phyloP scores from a whole-genome alignment of 2,888 invertebrate species.

The Calliphora vomitoria region DNA sequence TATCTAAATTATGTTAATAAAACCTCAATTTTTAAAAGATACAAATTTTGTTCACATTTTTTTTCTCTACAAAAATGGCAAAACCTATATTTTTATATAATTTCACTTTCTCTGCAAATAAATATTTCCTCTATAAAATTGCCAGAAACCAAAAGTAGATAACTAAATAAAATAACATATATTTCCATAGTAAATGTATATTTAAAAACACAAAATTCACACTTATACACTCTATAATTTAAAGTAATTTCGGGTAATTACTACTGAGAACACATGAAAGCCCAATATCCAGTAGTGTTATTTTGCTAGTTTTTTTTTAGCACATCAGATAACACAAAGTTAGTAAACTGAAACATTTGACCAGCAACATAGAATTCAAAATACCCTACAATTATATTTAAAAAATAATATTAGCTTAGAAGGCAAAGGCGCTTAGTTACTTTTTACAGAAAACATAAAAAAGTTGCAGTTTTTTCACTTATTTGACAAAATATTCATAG shows the following conservation, averaged over 20 bases:
- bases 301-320: slow-evolving; percentile 15
- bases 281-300: slow-evolving; percentile 31
- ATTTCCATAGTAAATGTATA: not conserved
- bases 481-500: too few relatives aligned
- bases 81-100: too few relatives aligned
- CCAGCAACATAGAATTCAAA: not conserved
- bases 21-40: too few relatives aligned
- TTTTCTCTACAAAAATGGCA: too few relatives aligned
- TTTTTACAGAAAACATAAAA: too few relatives aligned
- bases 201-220: not conserved
- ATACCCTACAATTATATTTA: not conserved
- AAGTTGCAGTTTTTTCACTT: too few relatives aligned
- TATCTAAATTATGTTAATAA: too few relatives aligned
- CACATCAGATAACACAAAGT: not conserved
- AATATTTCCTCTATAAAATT: not conserved
- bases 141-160: not conserved
- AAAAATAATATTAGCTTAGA: too few relatives aligned
- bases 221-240: slow-evolving; percentile 23
- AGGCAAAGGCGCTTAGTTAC: too few relatives aligned
- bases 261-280: slow-evolving; percentile 24
- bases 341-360: not conserved
- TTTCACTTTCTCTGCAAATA: not conserved
- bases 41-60: too few relatives aligned
- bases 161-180: not conserved
- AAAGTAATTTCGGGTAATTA: slow-evolving; percentile 37